These are phyloP conservation scores for Nothobranchius kuhntae DNA, from an alignment of 2,113 vertebrate genomes.

Conservation along the genomic window DNA sequence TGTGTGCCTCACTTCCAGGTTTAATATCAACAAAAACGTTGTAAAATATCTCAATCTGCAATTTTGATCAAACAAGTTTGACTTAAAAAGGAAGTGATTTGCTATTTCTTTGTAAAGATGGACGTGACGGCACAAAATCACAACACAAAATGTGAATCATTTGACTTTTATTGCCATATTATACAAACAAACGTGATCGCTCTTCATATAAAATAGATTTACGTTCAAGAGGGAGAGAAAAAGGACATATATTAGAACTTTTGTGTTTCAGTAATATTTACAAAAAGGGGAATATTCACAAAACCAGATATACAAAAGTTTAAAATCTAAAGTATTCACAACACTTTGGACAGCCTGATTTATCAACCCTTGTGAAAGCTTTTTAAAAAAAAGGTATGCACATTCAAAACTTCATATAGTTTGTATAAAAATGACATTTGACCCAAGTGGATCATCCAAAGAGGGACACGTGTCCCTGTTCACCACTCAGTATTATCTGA, in stretches of 20 bases:
- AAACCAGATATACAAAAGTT: constrained; percentile 52
- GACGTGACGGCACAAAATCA: not conserved
- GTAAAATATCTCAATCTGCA: no score
- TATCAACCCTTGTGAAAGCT: not conserved
- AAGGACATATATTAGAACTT: constrained; percentile 18
- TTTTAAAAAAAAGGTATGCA: not conserved
- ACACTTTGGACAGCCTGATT: constrained; percentile 2
- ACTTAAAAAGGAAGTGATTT: no score
- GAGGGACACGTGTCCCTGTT: no score
- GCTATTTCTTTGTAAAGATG: no score
- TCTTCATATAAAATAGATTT: constrained; percentile 54
- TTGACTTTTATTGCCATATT: constrained; percentile 32
- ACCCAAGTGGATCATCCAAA: no score
- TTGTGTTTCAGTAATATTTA: constrained; percentile 41
- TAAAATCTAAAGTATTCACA: constrained; percentile 46
- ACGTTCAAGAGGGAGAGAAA: constrained; percentile 27
- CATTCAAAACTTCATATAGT: not conserved
- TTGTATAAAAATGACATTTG: not conserved
- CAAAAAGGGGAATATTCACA: constrained; percentile 16
- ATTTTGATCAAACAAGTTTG: no score
- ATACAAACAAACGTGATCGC: constrained; percentile 28
- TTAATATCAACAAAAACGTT: no score
- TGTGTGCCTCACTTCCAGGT: no score
- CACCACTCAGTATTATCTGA: not conserved
- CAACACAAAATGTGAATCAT: not conserved